Conservation (phyloP, 2,888 invertebrate species). For the Tuta absoluta region DNA sequence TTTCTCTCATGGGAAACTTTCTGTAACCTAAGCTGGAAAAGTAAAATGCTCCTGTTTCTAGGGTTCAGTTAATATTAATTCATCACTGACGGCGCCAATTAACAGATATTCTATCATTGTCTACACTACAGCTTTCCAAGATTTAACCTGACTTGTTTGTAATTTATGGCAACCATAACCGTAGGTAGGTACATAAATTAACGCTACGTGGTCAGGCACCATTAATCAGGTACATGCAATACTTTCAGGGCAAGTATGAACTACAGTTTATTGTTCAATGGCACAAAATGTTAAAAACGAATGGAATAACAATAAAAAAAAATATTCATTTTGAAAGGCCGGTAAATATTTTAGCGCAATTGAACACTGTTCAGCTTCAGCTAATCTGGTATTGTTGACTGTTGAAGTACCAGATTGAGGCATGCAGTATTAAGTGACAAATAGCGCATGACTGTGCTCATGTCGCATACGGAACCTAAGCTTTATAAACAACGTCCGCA, state of each 20-base stretch:
- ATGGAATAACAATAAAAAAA: no score
- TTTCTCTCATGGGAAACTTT: constrained; percentile 58
- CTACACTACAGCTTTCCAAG: constrained; percentile 9
- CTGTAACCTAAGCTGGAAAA: constrained; percentile 64
- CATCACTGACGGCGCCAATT: neutral
- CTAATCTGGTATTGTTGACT: no score
- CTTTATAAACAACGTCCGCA: constrained; percentile 14
- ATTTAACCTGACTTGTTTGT: neutral
- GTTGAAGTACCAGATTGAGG: neutral
- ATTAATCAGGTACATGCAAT: neutral
- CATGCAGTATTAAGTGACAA: neutral
- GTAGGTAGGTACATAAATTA: neutral
- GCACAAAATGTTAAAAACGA: no score
- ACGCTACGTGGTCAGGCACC: neutral
- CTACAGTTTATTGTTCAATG: neutral
- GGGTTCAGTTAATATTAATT: constrained; percentile 40
- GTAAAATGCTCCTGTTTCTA: constrained; percentile 46
- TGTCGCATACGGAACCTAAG: constrained; percentile 18
- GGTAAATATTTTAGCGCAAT: neutral
- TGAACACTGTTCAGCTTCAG: neutral
- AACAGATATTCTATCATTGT: constrained; percentile 14
- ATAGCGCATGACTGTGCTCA: neutral
- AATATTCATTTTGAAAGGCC: neutral
- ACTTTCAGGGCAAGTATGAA: neutral
- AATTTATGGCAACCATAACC: constrained; percentile 7